Evolutionary conservation across 1,140 invertebrate species (phyloP).

Genomic region (Heliconius himera): DNA sequence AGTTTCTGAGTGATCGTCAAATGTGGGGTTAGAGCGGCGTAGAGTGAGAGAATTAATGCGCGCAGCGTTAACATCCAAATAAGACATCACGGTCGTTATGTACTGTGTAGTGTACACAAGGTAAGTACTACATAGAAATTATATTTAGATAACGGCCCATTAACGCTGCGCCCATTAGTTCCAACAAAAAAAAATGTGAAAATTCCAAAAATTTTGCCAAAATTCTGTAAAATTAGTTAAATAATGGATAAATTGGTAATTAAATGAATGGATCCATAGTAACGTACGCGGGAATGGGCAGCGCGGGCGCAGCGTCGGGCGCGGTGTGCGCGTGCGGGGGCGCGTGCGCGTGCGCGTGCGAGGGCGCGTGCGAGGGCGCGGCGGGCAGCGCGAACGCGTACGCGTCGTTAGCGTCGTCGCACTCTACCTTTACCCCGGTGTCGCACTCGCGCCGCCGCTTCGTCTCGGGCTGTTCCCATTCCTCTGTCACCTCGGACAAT

Average conservation of each 20-base stretch:
- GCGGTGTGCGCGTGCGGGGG: slow-evolving; percentile 30
- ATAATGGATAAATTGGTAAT: background rate
- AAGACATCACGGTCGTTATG: background rate
- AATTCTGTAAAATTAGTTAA: background rate
- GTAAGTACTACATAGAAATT: background rate
- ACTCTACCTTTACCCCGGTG: slow-evolving; percentile 69
- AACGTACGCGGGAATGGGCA: slow-evolving; percentile 68
- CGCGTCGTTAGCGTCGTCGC: slow-evolving; percentile 74
- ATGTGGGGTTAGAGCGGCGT: background rate
- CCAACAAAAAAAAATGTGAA: background rate
- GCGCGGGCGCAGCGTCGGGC: slow-evolving; percentile 51
- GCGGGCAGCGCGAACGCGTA: slow-evolving; percentile 62
- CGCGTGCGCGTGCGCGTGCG: slow-evolving; percentile 38
- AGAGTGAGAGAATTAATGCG: background rate
- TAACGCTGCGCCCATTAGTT: slow-evolving; percentile 25
- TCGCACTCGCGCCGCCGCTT: slow-evolving; percentile 64
- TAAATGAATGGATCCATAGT: background rate
- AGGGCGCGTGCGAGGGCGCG: slow-evolving; percentile 41
- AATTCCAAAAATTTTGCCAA: background rate
- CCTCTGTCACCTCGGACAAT: slow-evolving; percentile 68
- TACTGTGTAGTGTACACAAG: background rate
- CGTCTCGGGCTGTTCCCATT: slow-evolving; percentile 65
- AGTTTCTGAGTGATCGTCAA: background rate
- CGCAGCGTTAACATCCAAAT: background rate
- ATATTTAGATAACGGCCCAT: background rate